phyloP scores from a whole-genome alignment of 2,888 invertebrate species.

The Strigamia transsilvanica region DNA sequence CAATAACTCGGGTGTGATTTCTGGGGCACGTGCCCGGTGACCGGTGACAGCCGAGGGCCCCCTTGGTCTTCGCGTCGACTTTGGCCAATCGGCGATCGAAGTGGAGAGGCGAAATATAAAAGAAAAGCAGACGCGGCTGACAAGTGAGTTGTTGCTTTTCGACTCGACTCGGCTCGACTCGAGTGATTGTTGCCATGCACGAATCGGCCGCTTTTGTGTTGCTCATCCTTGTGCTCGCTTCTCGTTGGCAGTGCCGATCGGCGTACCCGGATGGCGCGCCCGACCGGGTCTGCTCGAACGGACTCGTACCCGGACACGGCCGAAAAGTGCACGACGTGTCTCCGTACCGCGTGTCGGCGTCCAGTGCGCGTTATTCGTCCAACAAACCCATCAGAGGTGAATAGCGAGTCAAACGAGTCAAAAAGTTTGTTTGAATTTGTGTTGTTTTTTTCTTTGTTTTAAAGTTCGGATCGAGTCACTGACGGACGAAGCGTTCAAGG shows the following conservation, averaged over 20 bases:
- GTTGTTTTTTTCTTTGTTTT: constrained; percentile 1
- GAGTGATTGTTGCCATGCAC: too few relatives aligned
- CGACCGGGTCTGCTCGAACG: constrained; percentile 4
- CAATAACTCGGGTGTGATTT: constrained; percentile 1
- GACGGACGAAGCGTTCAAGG: constrained; percentile 54
- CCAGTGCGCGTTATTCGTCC: constrained; percentile 43
- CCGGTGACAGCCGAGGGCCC: constrained; percentile 9
- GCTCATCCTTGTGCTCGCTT: neutral
- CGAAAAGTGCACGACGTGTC: constrained; percentile 21
- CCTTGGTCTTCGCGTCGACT: neutral
- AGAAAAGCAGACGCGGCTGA: neutral
- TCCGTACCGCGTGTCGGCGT: constrained; percentile 52
- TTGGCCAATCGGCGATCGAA: neutral
- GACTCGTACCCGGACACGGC: constrained; percentile 35
- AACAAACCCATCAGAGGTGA: constrained; percentile 55
- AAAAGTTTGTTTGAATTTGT: too few relatives aligned
- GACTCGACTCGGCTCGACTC: too few relatives aligned
- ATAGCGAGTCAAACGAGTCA: too few relatives aligned
- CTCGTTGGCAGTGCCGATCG: too few relatives aligned
- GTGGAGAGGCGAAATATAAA: neutral
- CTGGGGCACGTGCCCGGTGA: constrained; percentile 4
- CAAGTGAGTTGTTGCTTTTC: too few relatives aligned
- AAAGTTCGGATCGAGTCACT: constrained; percentile 23
- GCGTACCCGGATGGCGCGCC: constrained; percentile 37
- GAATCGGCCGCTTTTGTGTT: neutral